Evolutionary conservation across 2,888 invertebrate genomes (phyloP), one percentile per base, ranked within the genome.

Genomic region (Hermaeophaga mercurialis): DNA sequence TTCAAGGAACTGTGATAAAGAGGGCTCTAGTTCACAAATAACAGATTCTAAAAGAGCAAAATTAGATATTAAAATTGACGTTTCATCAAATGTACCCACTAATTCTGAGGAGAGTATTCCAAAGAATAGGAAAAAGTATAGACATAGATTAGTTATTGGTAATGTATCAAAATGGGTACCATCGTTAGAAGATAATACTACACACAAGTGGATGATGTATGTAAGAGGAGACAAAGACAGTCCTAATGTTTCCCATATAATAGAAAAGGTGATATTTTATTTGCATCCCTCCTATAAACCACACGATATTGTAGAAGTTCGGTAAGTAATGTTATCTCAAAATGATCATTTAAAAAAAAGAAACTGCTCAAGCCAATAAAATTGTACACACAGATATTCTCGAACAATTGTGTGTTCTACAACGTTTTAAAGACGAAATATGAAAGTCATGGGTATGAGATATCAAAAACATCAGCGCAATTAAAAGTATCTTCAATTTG

Each of bases 191-290:
- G 86, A 19, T 22, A 84, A 83, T 15, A 85, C 89, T 0, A 91
- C 90, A 5, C 92, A 95, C 78, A 92, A 93, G 75, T 95, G 95
- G 95, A 85, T 94, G 79, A 84, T 94, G 53, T 95, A 94, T 80
- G 86, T 94, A 1, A 83, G 91, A 66, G 88, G 88, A 0, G 83
- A 85, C 49, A 80, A 84, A 56, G 83, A 84, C 18, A 78, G 79
- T 59, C 83, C 83, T 17, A 81, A 81, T 63, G 82, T 85, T 59
- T 82, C 86, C 12, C 77, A 81, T 43, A 85, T 89, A 69, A 81
- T 93, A 3, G 82, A 83, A 41, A 88, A 88, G 76, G 90, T 92
- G 54, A 81, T 87, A 58, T 92, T 93, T 70, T 85, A 88, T 63
- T 80, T 95, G 50, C 93, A 95, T 79, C 88, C 89, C 15, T 92